These are phyloP conservation scores for Aleadryas rufinucha DNA, from an alignment of 2,113 vertebrate genomes.

Conservation along the genomic window DNA sequence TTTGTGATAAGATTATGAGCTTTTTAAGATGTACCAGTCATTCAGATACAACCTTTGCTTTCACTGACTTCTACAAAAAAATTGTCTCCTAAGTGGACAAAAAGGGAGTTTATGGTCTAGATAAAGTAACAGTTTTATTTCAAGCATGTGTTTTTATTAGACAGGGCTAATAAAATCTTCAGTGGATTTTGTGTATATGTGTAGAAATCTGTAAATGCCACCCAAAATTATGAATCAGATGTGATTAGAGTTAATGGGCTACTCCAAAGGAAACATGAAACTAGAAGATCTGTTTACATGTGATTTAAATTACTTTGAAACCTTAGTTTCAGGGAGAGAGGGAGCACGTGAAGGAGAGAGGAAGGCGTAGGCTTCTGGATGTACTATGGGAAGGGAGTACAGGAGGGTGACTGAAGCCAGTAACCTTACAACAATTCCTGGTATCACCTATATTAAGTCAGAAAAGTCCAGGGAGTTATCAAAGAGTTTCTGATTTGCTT, in stretches of 20 bases:
- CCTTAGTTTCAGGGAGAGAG: conserved; percentile 7
- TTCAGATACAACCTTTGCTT: conserved; percentile 21
- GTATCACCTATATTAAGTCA: neutral
- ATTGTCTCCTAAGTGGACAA: conserved; percentile 20
- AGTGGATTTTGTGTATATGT: conserved; percentile 28
- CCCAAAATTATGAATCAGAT: conserved; percentile 41
- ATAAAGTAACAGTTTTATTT: conserved; percentile 48
- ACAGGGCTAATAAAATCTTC: conserved; percentile 61
- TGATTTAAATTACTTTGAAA: conserved; percentile 54
- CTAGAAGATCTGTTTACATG: neutral
- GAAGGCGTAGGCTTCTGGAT: neutral
- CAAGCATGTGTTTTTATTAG: conserved; percentile 60
- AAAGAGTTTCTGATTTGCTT: neutral
- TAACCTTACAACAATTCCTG: neutral
- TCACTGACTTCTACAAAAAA: conserved; percentile 12
- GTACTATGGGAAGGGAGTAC: neutral
- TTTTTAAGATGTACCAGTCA: conserved; percentile 40
- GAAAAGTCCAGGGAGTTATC: neutral
- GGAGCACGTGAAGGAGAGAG: neutral
- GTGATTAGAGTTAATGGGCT: conserved; percentile 17
- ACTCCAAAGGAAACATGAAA: conserved; percentile 38
- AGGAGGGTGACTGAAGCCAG: neutral
- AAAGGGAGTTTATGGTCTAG: conserved; percentile 32
- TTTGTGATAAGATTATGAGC: conserved; percentile 33
- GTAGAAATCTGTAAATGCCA: conserved; percentile 47